A percentile compares a stretch with the other conserved stretches of the same genome.
Conservation (phyloP, 2,113 vertebrate species). For the Bufo bufo region DNA sequence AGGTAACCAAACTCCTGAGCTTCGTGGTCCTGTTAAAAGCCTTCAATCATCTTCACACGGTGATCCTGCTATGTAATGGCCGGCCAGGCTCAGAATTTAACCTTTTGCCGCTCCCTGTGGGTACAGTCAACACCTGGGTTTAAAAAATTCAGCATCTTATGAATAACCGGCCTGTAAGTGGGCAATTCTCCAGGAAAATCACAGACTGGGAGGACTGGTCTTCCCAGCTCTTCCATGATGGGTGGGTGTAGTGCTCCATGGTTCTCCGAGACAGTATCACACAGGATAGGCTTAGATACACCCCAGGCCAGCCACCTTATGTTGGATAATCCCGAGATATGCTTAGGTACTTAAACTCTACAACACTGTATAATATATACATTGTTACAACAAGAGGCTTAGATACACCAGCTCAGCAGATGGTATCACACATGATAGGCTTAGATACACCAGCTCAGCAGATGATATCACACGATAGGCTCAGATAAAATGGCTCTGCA, state of each 20-base stretch:
- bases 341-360: too few relatives aligned
- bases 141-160: neutral
- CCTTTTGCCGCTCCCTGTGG: neutral
- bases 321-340: too few relatives aligned
- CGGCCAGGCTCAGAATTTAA: neutral
- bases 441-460: too few relatives aligned
- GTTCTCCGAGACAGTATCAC: neutral
- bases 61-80: neutral
- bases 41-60: conserved; percentile 1
- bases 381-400: too few relatives aligned
- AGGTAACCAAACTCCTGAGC: conserved; percentile 14
- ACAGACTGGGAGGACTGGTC: too few relatives aligned
- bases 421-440: too few relatives aligned
- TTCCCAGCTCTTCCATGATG: neutral
- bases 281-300: neutral
- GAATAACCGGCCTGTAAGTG: neutral
- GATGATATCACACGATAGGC: too few relatives aligned
- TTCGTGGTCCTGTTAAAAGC: conserved; percentile 4
- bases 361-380: too few relatives aligned
- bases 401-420: too few relatives aligned
- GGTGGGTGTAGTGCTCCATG: neutral
- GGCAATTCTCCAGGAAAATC: neutral
- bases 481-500: neutral
- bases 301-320: too few relatives aligned
- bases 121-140: neutral